A percentile compares a stretch with the other conserved stretches of the same genome.
Conservation (phyloP, 1,140 invertebrate species). For the Drosophila ercepeae region DNA sequence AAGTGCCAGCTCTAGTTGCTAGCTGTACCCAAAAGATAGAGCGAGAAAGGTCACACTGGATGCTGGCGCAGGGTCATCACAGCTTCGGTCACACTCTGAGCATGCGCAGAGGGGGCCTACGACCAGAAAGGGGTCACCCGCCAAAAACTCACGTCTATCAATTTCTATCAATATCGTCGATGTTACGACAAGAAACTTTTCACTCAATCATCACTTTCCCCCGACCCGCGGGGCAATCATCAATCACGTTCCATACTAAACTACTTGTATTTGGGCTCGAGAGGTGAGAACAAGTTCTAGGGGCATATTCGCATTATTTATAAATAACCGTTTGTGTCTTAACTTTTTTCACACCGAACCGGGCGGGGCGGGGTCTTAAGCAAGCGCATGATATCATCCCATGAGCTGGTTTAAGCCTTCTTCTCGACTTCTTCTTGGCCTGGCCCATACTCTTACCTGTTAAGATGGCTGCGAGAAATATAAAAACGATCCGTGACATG, state of each 20-base stretch:
- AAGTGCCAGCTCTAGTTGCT: slow-evolving; percentile 34
- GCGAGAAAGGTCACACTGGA: slow-evolving; percentile 46
- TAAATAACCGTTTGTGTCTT: slow-evolving; percentile 10
- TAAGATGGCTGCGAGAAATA: slow-evolving; percentile 76
- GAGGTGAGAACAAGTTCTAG: slow-evolving; percentile 51
- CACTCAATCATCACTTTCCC: slow-evolving; percentile 23
- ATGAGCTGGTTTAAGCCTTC: slow-evolving; percentile 25
- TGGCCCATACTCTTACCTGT: slow-evolving; percentile 59
- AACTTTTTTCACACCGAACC: slow-evolving; percentile 32
- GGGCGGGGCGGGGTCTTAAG: slow-evolving; percentile 28
- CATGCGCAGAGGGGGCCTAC: slow-evolving; percentile 45
- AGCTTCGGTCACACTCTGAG: slow-evolving; percentile 39
- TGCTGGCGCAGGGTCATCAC: slow-evolving; percentile 11
- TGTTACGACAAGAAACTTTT: slow-evolving; percentile 21
- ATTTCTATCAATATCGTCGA: slow-evolving; percentile 39
- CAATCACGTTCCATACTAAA: slow-evolving; percentile 32
- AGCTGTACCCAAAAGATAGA: slow-evolving; percentile 16
- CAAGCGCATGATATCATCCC: slow-evolving; percentile 54
- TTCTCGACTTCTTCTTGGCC: neutral
- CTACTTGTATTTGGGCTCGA: slow-evolving; percentile 15
- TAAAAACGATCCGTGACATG: slow-evolving; percentile 78
- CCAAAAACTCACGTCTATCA: slow-evolving; percentile 13
- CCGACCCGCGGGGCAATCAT: slow-evolving; percentile 14
- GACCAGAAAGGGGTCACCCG: slow-evolving; percentile 28
- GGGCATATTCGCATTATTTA: slow-evolving; percentile 1